Evolutionary conservation across 1,140 invertebrate genomes (phyloP), one percentile per base, ranked within the genome.

Genomic region (Pseudomyrmex sp.): DNA sequence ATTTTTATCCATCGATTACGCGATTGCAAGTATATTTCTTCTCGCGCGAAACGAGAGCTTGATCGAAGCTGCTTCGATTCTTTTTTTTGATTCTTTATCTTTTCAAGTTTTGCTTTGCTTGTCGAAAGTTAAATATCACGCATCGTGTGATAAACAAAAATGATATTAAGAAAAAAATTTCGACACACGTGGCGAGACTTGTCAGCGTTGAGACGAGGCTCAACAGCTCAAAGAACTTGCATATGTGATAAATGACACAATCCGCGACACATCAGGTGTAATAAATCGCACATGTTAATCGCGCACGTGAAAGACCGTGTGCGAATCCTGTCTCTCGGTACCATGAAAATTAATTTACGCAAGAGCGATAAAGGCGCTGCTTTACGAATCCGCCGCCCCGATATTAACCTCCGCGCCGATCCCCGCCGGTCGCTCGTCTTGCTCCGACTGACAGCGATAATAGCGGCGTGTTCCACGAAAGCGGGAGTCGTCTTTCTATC

Each of bases 291-390:
- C 13, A 35, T n/a, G 23, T 35, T 44, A 18, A 75, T 59, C 35
- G 35, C 4, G 35, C 35, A 15, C 9, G 26, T n/a, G 62, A 4
- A 44, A 13, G 26, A 35, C 18, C 18, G 9, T 44, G 74, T 13
- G 20, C 20, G 13, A 77, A 48, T 52, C 8, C 18, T 77, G 26
- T 12, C 12, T 66, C 13, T 35, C 35, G 8, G 2, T 12, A 13
- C 0, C 74, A 44, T 54, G 13, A 35, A 61, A 48, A 72, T 70
- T 72, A 48, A 80, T 61, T 80, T 72, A 50, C 75, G 52, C 44
- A 48, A 70, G 54, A 18, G 15, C 18, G 13, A 59, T 80, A 70
- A 35, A 72, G 48, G 1, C 44, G 66, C 12, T 61, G 48, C 20
- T 80, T 59, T 44, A 48, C 10, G 23, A 80, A 72, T 10, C n/a